These are phyloP conservation scores for Branchinecta sandiegonensis DNA, from an alignment of 2,888 invertebrate genomes.

Conservation along the genomic window DNA sequence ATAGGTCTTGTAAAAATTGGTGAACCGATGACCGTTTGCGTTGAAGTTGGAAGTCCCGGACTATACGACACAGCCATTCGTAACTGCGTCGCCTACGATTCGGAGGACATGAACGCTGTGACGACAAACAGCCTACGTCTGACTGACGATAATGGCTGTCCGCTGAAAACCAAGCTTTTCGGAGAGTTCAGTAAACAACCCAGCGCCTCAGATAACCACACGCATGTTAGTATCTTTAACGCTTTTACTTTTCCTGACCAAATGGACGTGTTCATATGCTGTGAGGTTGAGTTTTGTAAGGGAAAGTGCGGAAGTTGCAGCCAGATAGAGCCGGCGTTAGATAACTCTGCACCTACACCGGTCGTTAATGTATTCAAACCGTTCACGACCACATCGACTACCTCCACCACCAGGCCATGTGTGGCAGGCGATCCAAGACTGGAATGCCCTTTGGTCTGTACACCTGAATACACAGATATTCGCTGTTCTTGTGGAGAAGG, in stretches of 20 bases:
- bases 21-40: conserved; percentile 28
- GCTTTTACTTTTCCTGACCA: conserved; percentile 30
- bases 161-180: conserved; percentile 29
- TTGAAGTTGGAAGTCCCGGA: conserved; percentile 27
- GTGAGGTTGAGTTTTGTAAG: conserved; percentile 29
- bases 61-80: conserved; percentile 28
- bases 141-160: conserved; percentile 29
- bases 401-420: not conserved
- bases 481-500: not conserved
- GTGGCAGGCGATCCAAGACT: conserved; percentile 5
- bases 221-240: conserved; percentile 27
- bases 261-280: conserved; percentile 28
- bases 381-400: not conserved
- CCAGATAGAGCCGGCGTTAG: too few relatives aligned
- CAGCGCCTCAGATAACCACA: conserved; percentile 25
- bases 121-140: conserved; percentile 27
- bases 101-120: conserved; percentile 27
- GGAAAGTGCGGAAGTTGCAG: conserved; percentile 25
- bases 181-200: conserved; percentile 25
- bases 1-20: conserved; percentile 27
- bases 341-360: too few relatives aligned
- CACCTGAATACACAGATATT: not conserved
- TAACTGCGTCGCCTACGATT: conserved; percentile 29
- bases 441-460: conserved; percentile 1
- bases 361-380: too few relatives aligned